phyloP scores from a whole-genome alignment of 2,113 vertebrate species.

The Pseudorectes ferrugineus region DNA sequence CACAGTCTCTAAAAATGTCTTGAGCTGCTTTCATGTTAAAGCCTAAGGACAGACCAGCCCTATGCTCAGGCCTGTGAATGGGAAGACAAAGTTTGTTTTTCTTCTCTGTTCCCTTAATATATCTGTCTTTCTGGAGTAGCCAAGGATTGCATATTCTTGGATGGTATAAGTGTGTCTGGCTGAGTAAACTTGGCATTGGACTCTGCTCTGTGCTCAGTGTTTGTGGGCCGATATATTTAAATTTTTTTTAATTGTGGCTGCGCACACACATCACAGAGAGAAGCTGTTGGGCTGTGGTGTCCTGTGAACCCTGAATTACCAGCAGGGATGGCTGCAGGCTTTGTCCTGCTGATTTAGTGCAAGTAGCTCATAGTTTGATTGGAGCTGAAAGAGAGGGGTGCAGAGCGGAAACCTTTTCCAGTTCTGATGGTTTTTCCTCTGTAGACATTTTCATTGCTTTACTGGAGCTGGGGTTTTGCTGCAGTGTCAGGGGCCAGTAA shows the following conservation, averaged over 20 bases:
- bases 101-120: not conserved
- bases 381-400: not conserved
- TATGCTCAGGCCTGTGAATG: not conserved
- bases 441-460: not conserved
- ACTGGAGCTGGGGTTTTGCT: not conserved
- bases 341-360: not conserved
- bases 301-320: not conserved
- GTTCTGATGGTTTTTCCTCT: not conserved
- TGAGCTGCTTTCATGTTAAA: not conserved
- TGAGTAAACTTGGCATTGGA: not conserved
- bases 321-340: not conserved
- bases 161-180: not conserved
- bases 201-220: not conserved
- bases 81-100: not conserved
- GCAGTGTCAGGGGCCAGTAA: not conserved
- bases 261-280: not conserved
- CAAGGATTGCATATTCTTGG: not conserved
- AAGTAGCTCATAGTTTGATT: not conserved
- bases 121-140: not conserved
- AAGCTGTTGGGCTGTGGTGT: not conserved
- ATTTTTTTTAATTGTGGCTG: not conserved
- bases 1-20: not conserved
- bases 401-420: not conserved
- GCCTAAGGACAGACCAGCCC: not conserved
- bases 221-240: not conserved